These are phyloP conservation scores for Pandemis cinnamomeana DNA, from an alignment of 2,888 invertebrate genomes.

Conservation along the genomic window DNA sequence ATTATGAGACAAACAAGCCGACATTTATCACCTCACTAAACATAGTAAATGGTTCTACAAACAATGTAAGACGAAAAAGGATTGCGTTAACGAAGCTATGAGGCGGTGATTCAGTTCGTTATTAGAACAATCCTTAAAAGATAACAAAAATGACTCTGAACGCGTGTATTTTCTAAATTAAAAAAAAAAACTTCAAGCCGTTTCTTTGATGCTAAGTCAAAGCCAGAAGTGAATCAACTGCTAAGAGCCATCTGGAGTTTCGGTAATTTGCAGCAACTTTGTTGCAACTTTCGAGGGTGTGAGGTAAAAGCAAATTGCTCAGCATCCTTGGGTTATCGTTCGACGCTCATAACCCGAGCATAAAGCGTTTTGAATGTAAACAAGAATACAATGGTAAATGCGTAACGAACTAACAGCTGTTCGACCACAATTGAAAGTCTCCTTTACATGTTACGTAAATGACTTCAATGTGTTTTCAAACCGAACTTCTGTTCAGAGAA, in stretches of 20 bases:
- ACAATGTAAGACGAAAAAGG: slow-evolving; percentile 30
- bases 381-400: slow-evolving; percentile 68
- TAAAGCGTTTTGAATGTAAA: slow-evolving; percentile 62
- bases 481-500: slow-evolving; percentile 48
- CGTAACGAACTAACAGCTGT: slow-evolving; percentile 75
- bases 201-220: neutral
- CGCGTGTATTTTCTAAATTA: neutral
- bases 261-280: neutral
- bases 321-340: slow-evolving; percentile 38
- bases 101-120: slow-evolving; percentile 17
- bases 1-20: slow-evolving; percentile 50
- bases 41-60: slow-evolving; percentile 33
- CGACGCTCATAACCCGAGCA: slow-evolving; percentile 53
- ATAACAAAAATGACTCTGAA: slow-evolving; percentile 4
- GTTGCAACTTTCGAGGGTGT: neutral
- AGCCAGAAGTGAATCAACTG: neutral
- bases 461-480: slow-evolving; percentile 64
- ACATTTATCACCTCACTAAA: slow-evolving; percentile 37
- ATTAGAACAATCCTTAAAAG: slow-evolving; percentile 8
- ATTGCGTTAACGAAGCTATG: slow-evolving; percentile 18
- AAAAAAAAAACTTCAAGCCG: neutral
- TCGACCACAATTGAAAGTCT: slow-evolving; percentile 75
- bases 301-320: slow-evolving; percentile 5
- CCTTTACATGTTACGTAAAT: slow-evolving; percentile 72
- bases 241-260: neutral